Percentiles rank a stretch among this genome's conserved stretches.
phyloP scores from a whole-genome alignment of 2,888 invertebrate species.

The Blastobasis adustella region DNA sequence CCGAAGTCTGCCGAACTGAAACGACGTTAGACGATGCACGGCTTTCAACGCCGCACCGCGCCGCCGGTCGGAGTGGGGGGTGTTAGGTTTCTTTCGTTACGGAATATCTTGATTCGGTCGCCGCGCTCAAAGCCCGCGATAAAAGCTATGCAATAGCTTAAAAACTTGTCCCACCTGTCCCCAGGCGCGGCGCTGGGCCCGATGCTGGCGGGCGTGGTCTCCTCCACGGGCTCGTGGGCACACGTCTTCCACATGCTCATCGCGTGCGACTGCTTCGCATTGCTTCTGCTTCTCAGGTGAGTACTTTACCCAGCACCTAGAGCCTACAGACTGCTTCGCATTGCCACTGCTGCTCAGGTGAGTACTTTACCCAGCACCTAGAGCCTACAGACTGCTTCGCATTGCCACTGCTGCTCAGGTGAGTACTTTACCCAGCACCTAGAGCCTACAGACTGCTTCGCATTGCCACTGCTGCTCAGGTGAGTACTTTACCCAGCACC shows the following conservation, averaged over 20 bases:
- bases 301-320: neutral
- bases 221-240: slow-evolving; percentile 81
- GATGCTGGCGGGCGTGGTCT: slow-evolving; percentile 88
- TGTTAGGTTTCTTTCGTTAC: no score
- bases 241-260: slow-evolving; percentile 95
- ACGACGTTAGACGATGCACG: no score
- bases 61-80: no score
- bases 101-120: no score
- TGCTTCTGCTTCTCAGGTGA: slow-evolving; percentile 78
- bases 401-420: slow-evolving; percentile 78
- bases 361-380: neutral
- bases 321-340: slow-evolving; percentile 78
- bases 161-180: no score
- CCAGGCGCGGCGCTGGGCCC: slow-evolving; percentile 95
- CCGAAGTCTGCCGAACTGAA: no score
- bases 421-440: neutral
- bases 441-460: slow-evolving; percentile 86
- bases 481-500: no score
- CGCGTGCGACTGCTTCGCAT: slow-evolving; percentile 83
- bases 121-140: no score
- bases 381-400: slow-evolving; percentile 72
- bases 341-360: slow-evolving; percentile 78
- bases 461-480: slow-evolving; percentile 80
- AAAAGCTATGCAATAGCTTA: no score
- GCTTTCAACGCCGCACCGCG: no score